Conservation (phyloP, 2,797 vertebrate genomes). For the Choloepus didactylus region DNA sequence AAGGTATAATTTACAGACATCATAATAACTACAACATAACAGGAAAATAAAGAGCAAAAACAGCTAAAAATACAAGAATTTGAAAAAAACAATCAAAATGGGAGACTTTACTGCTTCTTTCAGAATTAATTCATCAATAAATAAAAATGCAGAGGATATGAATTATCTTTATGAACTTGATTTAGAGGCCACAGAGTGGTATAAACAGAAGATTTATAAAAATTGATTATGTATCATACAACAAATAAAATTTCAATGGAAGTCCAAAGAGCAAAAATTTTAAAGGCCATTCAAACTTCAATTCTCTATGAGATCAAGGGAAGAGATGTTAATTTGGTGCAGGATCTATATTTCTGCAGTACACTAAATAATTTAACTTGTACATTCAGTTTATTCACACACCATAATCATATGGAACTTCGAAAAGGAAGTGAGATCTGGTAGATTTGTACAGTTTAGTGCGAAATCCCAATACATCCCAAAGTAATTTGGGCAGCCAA, state of each 20-base stretch:
- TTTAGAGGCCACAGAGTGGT: neutral
- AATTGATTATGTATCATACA: neutral
- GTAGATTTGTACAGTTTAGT: too few relatives aligned
- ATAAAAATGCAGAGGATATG: neutral
- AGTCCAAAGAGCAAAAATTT: neutral
- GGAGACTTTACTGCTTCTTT: neutral
- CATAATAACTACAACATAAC: neutral
- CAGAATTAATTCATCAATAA: neutral
- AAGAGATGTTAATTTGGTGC: too few relatives aligned
- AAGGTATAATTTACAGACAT: neutral
- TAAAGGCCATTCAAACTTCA: too few relatives aligned
- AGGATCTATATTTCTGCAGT: too few relatives aligned
- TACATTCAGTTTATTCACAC: too few relatives aligned
- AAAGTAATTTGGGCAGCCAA: too few relatives aligned
- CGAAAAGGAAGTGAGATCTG: too few relatives aligned
- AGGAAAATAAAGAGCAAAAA: neutral
- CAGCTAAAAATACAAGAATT: neutral
- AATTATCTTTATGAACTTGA: neutral
- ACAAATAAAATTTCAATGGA: neutral
- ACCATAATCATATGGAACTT: too few relatives aligned
- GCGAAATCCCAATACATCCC: too few relatives aligned
- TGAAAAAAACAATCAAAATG: neutral
- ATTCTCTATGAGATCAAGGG: too few relatives aligned
- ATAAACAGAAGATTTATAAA: neutral
- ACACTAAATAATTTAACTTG: too few relatives aligned